Base-by-base conservation (phyloP, 2,113 vertebrate genomes). In the Genyomyrus donnyi region DNA sequence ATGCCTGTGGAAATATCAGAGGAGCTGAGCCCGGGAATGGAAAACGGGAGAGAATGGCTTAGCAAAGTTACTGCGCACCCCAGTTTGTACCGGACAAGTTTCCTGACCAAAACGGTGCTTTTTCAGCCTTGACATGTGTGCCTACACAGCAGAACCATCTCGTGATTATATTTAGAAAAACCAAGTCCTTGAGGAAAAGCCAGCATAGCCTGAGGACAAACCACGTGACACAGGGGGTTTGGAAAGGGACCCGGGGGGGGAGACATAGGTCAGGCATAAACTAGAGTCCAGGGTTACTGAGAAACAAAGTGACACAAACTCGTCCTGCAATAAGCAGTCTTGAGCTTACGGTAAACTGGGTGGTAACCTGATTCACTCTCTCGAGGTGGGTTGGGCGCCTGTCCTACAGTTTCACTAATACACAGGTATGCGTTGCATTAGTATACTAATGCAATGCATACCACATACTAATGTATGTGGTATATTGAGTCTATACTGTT, bases 161-260 rank as follows among this genome's bases (percentile, higher is more conserved):
- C 35, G 74, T 80, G 74, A 80, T 42, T 80, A 80, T 80, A 80
- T 80, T 80, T 80, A 80, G 74, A 42, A 80, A 77, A 80, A 80
- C 13, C 15, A 39, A 80, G 74, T 80, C 35, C 74, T 80, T 80
- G 74, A 80, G 74, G 74, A 42, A 19, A 80, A 39, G 74, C 74
- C 74, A 19, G 31, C 74, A 42, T 8, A 39, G 31, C 74, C 35
- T 80, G 35, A 80, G 17, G 74, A 80, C 35, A 17, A 77, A 17
- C 10, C 70, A 80, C 74, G 35, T 80, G 74, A 80, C 74, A 19
- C 17, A 1, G 13, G 74, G 35, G 74, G 7, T 7, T 42, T 80
- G 74, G 35, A 80, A 39, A 77, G n/a, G 35, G 74, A 77, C 70
- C 74, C 17, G 15, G 31, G 15, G 11, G 15, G 5, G 35, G 70